phyloP scores from a whole-genome alignment of 2,113 vertebrate genomes.

The Lonchura striata region DNA sequence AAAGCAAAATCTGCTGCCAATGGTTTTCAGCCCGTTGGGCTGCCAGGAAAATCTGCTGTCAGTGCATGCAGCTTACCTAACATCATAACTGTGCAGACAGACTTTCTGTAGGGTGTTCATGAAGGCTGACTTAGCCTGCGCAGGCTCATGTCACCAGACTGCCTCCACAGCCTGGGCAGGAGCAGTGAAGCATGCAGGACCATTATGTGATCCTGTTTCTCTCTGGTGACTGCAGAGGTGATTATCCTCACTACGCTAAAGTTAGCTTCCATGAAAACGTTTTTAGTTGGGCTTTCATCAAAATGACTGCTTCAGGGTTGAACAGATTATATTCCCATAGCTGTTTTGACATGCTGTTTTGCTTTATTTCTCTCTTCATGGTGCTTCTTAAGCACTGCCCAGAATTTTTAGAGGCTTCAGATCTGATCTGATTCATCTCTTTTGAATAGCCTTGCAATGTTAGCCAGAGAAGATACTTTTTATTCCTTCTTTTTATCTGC shows the following conservation, averaged over 20 bases:
- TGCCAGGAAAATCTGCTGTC: background rate
- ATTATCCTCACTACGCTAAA: background rate
- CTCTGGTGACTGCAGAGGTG: background rate
- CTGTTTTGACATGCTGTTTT: background rate
- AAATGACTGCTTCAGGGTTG: background rate
- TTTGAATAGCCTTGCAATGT: background rate
- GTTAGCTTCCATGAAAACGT: background rate
- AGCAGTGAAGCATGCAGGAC: background rate
- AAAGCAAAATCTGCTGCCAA: background rate
- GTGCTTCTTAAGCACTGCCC: background rate
- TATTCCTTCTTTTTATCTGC: background rate
- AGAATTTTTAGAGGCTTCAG: slow-evolving; percentile 38
- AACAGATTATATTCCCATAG: background rate
- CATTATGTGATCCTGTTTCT: background rate
- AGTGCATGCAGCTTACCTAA: background rate
- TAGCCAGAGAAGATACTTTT: background rate
- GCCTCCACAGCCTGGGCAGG: background rate
- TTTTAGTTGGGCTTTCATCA: slow-evolving; percentile 12
- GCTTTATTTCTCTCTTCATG: background rate
- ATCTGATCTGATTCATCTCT: background rate
- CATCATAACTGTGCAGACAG: background rate
- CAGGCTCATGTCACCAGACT: background rate
- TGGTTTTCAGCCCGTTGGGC: slow-evolving; percentile 3
- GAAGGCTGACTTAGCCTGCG: background rate
- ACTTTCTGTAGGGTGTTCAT: background rate